Conservation (phyloP, 2,113 vertebrate genomes). For the Myrmecobius fasciatus region DNA sequence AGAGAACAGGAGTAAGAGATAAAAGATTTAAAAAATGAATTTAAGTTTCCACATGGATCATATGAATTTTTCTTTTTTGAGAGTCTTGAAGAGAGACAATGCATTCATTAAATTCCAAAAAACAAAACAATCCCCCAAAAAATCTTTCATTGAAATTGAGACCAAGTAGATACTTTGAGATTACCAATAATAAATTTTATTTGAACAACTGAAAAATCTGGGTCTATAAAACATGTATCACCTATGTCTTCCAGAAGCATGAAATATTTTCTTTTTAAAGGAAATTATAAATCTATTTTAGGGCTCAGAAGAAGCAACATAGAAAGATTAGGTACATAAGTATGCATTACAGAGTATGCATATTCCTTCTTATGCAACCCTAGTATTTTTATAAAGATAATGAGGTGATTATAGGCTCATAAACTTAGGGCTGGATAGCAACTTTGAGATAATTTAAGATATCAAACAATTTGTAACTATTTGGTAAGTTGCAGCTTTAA, state of each 20-base stretch:
- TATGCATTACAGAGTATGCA: not conserved
- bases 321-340: not conserved
- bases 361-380: not conserved
- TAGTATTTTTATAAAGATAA: not conserved
- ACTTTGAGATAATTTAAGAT: not conserved
- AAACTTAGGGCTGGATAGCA: not conserved
- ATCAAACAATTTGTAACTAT: not conserved
- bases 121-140: not conserved
- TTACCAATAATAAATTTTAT: not conserved
- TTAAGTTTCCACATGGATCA: not conserved
- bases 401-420: not conserved
- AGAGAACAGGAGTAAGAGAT: not conserved
- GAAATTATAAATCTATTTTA: not conserved
- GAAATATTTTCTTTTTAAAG: not conserved
- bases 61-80: not conserved
- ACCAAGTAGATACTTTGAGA: not conserved
- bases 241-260: not conserved
- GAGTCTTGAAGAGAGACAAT: not conserved
- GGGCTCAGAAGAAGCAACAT: not conserved
- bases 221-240: not conserved
- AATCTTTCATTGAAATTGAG: not conserved
- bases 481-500: not conserved
- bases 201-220: not conserved
- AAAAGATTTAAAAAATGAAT: not conserved
- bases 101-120: not conserved